Evolutionary conservation across 2,888 invertebrate genomes (phyloP).

Genomic region (Harpagoxenus sublaevis): DNA sequence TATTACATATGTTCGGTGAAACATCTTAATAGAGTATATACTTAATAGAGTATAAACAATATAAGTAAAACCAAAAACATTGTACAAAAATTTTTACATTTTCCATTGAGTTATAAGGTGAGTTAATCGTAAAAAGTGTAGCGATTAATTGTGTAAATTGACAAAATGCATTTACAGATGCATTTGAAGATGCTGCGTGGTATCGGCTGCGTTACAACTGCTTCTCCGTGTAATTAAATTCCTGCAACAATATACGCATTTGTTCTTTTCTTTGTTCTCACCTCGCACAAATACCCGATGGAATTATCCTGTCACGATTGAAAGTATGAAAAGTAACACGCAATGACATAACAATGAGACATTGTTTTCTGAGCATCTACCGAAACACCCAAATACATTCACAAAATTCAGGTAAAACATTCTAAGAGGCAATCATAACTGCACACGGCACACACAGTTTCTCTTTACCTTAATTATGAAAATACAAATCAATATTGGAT

Average conservation of each 20-base stretch:
- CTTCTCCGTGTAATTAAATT: conserved; percentile 22
- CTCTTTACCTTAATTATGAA: background rate
- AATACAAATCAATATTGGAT: background rate
- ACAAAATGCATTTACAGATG: background rate
- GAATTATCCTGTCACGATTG: background rate
- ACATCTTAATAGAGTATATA: background rate
- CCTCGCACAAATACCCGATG: background rate
- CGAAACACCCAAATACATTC: background rate
- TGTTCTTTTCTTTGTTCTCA: conserved; percentile 1
- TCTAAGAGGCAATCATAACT: background rate
- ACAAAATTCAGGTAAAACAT: background rate
- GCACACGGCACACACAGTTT: background rate
- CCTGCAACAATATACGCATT: conserved; percentile 38
- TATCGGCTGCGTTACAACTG: background rate
- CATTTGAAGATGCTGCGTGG: background rate
- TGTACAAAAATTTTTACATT: background rate
- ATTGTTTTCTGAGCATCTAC: background rate
- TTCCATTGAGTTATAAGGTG: background rate
- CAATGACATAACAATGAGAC: background rate
- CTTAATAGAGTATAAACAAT: background rate
- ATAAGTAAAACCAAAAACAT: conserved; percentile 8
- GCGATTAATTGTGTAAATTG: background rate
- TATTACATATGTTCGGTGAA: background rate
- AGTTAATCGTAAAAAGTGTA: background rate
- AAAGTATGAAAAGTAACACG: background rate